These are phyloP conservation scores for Sinosuthora webbiana DNA, from an alignment of 2,113 vertebrate species.

Conservation along the genomic window DNA sequence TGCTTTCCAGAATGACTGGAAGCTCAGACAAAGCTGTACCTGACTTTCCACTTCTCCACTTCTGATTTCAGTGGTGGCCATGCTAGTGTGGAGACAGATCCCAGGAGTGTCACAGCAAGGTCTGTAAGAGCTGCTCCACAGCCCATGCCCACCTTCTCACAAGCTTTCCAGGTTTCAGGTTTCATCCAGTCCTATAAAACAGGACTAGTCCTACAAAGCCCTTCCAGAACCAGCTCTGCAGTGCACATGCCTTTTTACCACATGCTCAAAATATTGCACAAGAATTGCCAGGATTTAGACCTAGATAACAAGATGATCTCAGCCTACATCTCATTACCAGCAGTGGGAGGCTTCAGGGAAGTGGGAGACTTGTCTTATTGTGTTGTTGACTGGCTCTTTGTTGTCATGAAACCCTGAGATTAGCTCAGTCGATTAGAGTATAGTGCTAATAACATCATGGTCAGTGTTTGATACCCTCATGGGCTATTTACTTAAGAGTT, in stretches of 20 bases:
- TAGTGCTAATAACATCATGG: neutral
- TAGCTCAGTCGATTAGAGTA: neutral
- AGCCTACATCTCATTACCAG: neutral
- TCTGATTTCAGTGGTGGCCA: neutral
- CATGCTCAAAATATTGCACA: neutral
- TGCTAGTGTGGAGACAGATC: accelerated
- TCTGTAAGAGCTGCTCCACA: neutral
- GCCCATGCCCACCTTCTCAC: neutral
- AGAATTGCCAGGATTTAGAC: neutral
- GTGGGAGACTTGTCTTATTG: neutral
- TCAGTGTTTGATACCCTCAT: neutral
- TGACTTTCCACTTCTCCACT: neutral
- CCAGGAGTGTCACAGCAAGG: neutral
- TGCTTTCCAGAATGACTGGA: neutral
- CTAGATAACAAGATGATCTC: neutral
- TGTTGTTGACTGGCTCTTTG: neutral
- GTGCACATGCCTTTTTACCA: neutral
- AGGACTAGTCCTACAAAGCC: neutral
- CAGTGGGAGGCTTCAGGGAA: neutral
- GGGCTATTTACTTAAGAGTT: neutral
- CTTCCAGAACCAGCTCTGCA: neutral
- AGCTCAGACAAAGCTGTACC: neutral
- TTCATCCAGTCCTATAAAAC: neutral
- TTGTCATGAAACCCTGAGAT: neutral
- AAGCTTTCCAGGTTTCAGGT: neutral